A percentile compares a stretch with the other conserved stretches of the same genome.
Evolutionary conservation across 2,113 vertebrate genomes (phyloP).

Genomic region (Carlito syrichta): DNA sequence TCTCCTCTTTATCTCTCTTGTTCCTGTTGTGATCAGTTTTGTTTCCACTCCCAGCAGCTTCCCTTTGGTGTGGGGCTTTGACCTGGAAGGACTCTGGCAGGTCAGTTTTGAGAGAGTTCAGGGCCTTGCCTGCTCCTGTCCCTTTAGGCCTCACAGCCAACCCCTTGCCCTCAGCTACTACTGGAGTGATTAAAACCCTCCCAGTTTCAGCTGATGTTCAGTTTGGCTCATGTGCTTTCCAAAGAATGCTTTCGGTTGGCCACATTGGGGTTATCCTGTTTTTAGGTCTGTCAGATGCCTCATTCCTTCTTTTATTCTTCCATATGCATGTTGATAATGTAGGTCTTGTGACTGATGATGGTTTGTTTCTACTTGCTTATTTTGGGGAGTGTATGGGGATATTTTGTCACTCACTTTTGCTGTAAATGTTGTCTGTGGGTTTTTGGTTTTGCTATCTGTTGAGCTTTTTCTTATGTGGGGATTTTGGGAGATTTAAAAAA

Average conservation of each 20-base stretch:
- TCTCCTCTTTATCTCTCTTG: not conserved
- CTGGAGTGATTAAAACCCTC: not conserved
- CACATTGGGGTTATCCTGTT: not conserved
- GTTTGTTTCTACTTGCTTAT: not conserved
- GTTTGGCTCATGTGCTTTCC: not conserved
- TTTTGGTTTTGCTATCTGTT: not conserved
- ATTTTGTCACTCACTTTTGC: not conserved
- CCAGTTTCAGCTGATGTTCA: not conserved
- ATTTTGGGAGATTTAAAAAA: not conserved
- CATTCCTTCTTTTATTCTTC: not conserved
- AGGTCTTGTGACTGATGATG: not conserved
- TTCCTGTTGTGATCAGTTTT: not conserved
- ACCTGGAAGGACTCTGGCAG: not conserved
- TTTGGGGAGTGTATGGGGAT: not conserved
- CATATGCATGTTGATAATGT: not conserved
- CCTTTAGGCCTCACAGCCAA: not conserved
- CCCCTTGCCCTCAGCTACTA: too few relatives aligned
- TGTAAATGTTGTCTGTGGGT: not conserved
- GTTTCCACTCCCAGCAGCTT: not conserved
- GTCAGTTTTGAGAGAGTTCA: not conserved
- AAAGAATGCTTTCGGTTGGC: not conserved
- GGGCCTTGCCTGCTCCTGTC: not conserved
- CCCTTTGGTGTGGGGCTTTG: not conserved
- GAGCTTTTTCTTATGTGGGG: not conserved
- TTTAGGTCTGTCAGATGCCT: not conserved